These are phyloP conservation scores for Bombus confusus DNA, from an alignment of 1,140 invertebrate species.

Conservation along the genomic window DNA sequence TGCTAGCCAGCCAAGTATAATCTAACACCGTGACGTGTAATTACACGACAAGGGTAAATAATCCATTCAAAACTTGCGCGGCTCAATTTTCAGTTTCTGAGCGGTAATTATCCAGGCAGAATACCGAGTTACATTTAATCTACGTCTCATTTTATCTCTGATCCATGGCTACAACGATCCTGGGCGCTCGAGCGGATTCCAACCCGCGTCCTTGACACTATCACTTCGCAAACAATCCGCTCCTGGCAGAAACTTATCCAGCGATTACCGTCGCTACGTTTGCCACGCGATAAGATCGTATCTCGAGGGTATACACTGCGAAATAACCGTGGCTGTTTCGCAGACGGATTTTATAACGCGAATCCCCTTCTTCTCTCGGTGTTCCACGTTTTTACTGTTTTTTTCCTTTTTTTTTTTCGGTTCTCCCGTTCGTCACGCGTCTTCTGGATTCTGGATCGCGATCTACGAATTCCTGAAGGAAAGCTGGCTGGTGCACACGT, in stretches of 20 bases:
- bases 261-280: constrained; percentile 59
- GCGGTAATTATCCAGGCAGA: constrained; percentile 22
- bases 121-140: constrained; percentile 25
- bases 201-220: constrained; percentile 6
- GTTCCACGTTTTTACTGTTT: background rate
- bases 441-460: constrained; percentile 51
- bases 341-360: constrained; percentile 50
- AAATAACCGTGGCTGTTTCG: constrained; percentile 55
- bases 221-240: constrained; percentile 16
- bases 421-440: background rate
- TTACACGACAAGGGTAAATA: constrained; percentile 13
- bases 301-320: constrained; percentile 39
- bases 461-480: constrained; percentile 44
- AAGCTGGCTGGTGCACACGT: constrained; percentile 32
- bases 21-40: constrained; percentile 10
- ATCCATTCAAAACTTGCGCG: background rate
- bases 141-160: constrained; percentile 21
- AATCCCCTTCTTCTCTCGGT: background rate
- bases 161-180: background rate
- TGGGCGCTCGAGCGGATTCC: background rate
- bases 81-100: constrained; percentile 19
- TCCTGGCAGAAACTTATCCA: constrained; percentile 34
- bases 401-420: too few relatives aligned
- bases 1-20: background rate
- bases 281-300: constrained; percentile 46